phyloP scores from a whole-genome alignment of 2,888 invertebrate genomes.

The Torymus texanus region DNA sequence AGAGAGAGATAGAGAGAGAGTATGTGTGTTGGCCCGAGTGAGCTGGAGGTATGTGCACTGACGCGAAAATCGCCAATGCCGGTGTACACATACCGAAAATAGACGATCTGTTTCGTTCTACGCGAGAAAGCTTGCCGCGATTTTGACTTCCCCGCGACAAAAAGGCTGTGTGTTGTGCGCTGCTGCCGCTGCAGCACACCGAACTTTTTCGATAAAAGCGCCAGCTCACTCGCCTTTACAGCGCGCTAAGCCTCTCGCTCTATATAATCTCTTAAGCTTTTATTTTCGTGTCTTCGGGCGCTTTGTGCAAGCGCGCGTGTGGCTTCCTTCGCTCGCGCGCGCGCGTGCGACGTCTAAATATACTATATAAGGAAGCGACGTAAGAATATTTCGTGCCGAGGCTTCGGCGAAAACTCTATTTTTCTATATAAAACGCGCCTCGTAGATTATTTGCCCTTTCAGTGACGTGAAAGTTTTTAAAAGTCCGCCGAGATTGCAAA shows the following conservation, averaged over 20 bases:
- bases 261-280: conserved; percentile 28
- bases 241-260: conserved; percentile 32
- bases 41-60: neutral
- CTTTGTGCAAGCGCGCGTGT: neutral
- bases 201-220: conserved; percentile 28
- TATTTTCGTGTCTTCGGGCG: conserved; percentile 2
- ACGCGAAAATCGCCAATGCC: neutral
- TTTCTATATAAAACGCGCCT: no score
- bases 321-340: neutral
- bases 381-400: conserved; percentile 2
- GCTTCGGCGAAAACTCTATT: neutral
- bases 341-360: conserved; percentile 10
- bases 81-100: conserved; percentile 6
- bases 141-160: neutral
- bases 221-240: neutral
- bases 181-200: neutral
- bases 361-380: neutral
- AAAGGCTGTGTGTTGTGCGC: neutral
- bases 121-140: neutral
- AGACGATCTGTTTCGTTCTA: conserved; percentile 3
- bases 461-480: neutral
- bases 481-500: neutral
- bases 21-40: neutral
- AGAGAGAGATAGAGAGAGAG: neutral
- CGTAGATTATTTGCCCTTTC: no score